phyloP scores from a whole-genome alignment of 2,797 vertebrate genomes.

The Philypnodon macrostomus region DNA sequence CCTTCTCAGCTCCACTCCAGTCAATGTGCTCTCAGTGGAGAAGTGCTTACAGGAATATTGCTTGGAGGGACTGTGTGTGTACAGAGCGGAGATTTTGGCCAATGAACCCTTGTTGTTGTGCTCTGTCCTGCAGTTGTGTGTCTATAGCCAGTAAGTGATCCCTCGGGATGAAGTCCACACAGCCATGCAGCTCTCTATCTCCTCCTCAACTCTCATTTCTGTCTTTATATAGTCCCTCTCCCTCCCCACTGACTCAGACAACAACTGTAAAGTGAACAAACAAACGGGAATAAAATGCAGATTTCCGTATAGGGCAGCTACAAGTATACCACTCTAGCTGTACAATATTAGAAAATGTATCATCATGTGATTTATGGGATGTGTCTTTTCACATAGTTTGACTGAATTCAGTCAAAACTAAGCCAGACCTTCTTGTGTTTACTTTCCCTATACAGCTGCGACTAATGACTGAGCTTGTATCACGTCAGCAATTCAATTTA shows the following conservation, averaged over 20 bases:
- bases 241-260: conserved; percentile 15
- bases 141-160: conserved; percentile 76
- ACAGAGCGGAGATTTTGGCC: conserved; percentile 69
- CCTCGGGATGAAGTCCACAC: conserved; percentile 62
- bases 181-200: conserved; percentile 41
- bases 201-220: conserved; percentile 1
- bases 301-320: conserved; percentile 20
- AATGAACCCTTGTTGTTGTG: conserved; percentile 71
- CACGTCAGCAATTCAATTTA: conserved; percentile 35
- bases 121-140: conserved; percentile 71
- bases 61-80: conserved; percentile 58
- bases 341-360: too few species aligned
- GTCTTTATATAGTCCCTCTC: conserved; percentile 19
- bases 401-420: too few species aligned
- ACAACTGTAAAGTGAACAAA: conserved; percentile 43
- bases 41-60: conserved; percentile 70
- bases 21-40: conserved; percentile 66
- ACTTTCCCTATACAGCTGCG: conserved; percentile 17
- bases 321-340: conserved; percentile 45
- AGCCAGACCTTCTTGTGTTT: conserved; percentile 13
- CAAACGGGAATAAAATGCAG: conserved; percentile 42
- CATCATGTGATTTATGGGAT: too few species aligned
- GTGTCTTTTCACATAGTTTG: too few species aligned
- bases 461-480: conserved; percentile 46
- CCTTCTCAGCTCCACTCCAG: conserved; percentile 57